Conservation (phyloP, 2,113 vertebrate genomes). For the Lethenteron camtschaticum region DNA sequence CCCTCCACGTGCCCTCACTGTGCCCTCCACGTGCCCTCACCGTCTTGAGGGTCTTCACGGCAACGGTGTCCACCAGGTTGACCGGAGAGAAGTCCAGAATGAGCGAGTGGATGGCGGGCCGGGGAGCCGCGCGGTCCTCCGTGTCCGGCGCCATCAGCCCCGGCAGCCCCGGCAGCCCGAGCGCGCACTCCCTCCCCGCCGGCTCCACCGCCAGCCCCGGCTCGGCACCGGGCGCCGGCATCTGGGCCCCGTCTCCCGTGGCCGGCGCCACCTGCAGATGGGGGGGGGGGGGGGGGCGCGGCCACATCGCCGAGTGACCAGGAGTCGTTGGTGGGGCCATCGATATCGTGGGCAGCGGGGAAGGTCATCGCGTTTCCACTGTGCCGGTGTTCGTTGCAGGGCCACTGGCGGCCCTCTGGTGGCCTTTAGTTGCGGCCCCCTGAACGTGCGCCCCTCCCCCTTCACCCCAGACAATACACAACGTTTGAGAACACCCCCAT, state of each 20-base stretch:
- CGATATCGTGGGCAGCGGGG: too few species aligned
- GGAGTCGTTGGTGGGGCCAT: too few species aligned
- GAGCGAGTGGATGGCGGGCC: conserved; percentile 25
- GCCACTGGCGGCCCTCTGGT: too few species aligned
- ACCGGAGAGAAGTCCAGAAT: conserved; percentile 55
- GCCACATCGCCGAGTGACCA: too few species aligned
- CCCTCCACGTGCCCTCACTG: conserved; percentile 24
- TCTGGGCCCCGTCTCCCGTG: neutral
- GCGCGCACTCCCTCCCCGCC: conserved; percentile 6
- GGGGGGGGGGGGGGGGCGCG: too few species aligned
- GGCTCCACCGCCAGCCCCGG: neutral
- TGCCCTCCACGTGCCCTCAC: conserved; percentile 23
- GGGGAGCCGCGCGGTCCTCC: conserved; percentile 1
- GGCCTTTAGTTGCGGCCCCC: too few species aligned
- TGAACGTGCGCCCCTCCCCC: too few species aligned
- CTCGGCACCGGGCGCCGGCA: neutral
- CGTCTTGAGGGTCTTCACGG: conserved; percentile 48
- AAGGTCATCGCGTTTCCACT: too few species aligned
- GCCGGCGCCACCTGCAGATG: too few species aligned
- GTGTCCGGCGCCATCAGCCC: conserved; percentile 16
- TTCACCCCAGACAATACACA: too few species aligned
- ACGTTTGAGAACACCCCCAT: too few species aligned
- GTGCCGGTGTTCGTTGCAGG: too few species aligned
- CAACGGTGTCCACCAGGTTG: conserved; percentile 68
- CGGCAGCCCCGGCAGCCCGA: conserved; percentile 7